Base-by-base conservation (phyloP, 1,140 invertebrate genomes). In the Apis dorsata region DNA sequence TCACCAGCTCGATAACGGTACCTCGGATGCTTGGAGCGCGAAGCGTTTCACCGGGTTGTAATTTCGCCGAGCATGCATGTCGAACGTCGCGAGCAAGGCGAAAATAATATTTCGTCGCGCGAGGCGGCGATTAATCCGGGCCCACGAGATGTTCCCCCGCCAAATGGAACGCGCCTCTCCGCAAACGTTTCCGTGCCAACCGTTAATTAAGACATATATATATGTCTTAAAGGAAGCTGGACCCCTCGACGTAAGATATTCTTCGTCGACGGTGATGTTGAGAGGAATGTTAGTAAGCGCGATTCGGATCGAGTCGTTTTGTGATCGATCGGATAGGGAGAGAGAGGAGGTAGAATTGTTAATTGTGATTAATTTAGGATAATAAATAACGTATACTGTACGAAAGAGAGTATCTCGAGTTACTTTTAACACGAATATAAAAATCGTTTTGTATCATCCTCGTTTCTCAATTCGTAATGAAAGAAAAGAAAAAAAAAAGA, bases 171-270 rank as follows among this genome's bases (percentile, higher is more conserved):
- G 66, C 34, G 44, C 28, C 28, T 10, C 63, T 15, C 13, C 63
- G 7, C 28, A 11, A 15, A 44, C 65, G 34, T 68, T 0, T 34
- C 19, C 66, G 44, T n/a, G 15, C 51, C 28, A 17, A 59, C 10
- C 53, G 34, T 69, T 70, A 59, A 79, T 79, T 79, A 59, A 79
- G 76, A 79, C 24, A 57, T 28, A 70, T 34, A n/a, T 21, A n/a
- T 5, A 74, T 60, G 24, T n/a, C 4, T 34, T 7, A 0, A 44
- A 44, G 34, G 34, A 44, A 34, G 34, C 34, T 44, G 34, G 2
- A 34, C 4, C 34, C 34, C 8, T 19, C 34, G 65, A 44, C 21
- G 65, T 57, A 28, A 65, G 44, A 78, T 59, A 53, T 24, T 65
- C 15, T 15, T 15, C 53, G 11, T 55, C 0, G 53, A 15, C 11